Evolutionary conservation across 2,113 vertebrate species (phyloP).

Genomic region (Coryphaenoides rupestris): DNA sequence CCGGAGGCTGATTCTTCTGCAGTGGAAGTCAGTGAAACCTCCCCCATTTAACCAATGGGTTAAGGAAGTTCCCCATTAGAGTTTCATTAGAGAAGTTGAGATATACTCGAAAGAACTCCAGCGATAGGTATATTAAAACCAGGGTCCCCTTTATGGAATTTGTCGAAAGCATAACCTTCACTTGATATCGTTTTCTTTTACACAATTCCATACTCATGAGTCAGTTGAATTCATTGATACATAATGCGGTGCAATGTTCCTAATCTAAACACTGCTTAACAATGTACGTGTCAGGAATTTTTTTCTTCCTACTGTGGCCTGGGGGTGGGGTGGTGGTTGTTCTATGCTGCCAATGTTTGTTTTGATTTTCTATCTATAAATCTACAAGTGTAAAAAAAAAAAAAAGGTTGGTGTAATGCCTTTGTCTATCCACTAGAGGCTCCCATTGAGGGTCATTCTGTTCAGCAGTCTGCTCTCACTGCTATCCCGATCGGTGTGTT

Average conservation of each 20-base stretch:
- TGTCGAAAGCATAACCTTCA: conserved; percentile 5
- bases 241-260: not conserved
- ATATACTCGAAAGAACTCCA: conserved; percentile 3
- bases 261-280: not conserved
- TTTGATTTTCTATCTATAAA: no score
- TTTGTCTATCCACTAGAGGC: conserved; percentile 20
- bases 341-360: conserved; percentile 1
- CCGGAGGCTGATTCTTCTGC: conserved; percentile 1
- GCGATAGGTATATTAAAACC: conserved; percentile 7
- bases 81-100: conserved; percentile 5
- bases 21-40: not conserved
- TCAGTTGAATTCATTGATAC: not conserved
- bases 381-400: no score
- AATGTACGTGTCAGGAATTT: not conserved
- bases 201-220: not conserved
- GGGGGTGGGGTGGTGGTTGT: not conserved
- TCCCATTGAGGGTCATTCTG: not conserved
- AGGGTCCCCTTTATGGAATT: conserved; percentile 5
- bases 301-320: not conserved
- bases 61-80: no score
- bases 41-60: not conserved
- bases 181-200: not conserved
- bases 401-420: no score
- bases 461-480: not conserved
- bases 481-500: no score